Conservation (phyloP, 2,888 invertebrate species). For the Noctua fimbriata region DNA sequence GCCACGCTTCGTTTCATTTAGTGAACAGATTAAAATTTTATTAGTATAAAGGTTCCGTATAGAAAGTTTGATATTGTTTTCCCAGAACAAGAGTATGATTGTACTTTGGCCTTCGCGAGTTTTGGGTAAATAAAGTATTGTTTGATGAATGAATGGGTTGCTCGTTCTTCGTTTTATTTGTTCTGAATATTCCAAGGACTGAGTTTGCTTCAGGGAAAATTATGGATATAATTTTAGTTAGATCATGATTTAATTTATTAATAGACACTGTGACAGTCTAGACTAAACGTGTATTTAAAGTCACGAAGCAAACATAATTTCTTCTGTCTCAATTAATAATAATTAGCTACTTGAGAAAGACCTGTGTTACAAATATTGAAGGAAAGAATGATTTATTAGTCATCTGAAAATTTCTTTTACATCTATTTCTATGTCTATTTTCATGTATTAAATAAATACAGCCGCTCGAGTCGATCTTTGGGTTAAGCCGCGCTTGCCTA, state of each 20-base stretch:
- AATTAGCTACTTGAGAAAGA: neutral
- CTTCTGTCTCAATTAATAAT: neutral
- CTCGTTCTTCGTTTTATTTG: conserved; percentile 8
- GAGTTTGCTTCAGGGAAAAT: neutral
- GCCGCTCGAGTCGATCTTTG: too few relatives aligned
- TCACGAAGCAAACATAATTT: conserved; percentile 2
- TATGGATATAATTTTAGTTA: neutral
- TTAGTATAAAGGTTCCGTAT: conserved; percentile 45
- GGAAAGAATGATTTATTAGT: neutral
- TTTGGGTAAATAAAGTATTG: conserved; percentile 50
- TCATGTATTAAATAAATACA: too few relatives aligned
- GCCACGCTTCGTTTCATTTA: conserved; percentile 42
- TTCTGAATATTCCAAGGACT: neutral
- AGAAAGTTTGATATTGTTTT: conserved; percentile 38
- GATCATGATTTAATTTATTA: neutral
- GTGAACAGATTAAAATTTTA: conserved; percentile 61
- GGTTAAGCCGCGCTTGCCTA: too few relatives aligned
- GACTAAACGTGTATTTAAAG: neutral
- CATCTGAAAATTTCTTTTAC: neutral
- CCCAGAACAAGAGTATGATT: conserved; percentile 26
- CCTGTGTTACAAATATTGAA: neutral
- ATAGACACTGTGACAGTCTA: neutral
- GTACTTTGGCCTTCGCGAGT: conserved; percentile 4
- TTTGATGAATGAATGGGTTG: conserved; percentile 26
- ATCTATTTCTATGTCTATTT: neutral